Conservation (phyloP, 1,140 invertebrate species). For the Euwallacea fornicatus region DNA sequence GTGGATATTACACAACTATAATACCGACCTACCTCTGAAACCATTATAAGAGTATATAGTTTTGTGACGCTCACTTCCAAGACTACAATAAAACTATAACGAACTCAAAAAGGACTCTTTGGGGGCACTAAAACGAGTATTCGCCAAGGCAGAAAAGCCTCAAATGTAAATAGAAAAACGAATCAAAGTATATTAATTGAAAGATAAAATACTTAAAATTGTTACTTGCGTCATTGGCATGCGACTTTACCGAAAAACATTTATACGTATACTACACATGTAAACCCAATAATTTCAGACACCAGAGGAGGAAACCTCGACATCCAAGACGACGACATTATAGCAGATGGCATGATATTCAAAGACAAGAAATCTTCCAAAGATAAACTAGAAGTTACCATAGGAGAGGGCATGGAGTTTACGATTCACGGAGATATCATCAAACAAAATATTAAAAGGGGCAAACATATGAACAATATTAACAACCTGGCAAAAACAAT, state of each 20-base stretch:
- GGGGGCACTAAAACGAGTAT: too few relatives aligned
- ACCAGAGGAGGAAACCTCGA: slow-evolving; percentile 55
- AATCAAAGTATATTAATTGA: too few relatives aligned
- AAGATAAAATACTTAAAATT: too few relatives aligned
- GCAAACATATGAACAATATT: slow-evolving; percentile 51
- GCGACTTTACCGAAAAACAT: not conserved
- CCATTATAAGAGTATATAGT: too few relatives aligned
- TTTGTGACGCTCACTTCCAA: too few relatives aligned
- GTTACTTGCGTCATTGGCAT: too few relatives aligned
- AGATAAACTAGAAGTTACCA: slow-evolving; percentile 85
- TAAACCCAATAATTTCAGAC: slow-evolving; percentile 45
- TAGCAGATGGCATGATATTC: slow-evolving; percentile 81
- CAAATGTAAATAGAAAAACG: too few relatives aligned
- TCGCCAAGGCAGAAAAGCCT: too few relatives aligned
- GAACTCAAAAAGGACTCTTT: too few relatives aligned
- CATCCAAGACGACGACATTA: slow-evolving; percentile 70
- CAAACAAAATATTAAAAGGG: slow-evolving; percentile 48
- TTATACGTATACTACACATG: not conserved
- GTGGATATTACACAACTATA: too few relatives aligned
- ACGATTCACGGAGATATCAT: slow-evolving; percentile 73
- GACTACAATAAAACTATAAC: too few relatives aligned
- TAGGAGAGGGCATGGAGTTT: slow-evolving; percentile 89
- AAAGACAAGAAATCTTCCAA: slow-evolving; percentile 82
- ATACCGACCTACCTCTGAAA: too few relatives aligned
- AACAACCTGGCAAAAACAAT: slow-evolving; percentile 53